Evolutionary conservation across 2,797 vertebrate genomes (phyloP).

Genomic region (Pseudopleuronectes americanus): DNA sequence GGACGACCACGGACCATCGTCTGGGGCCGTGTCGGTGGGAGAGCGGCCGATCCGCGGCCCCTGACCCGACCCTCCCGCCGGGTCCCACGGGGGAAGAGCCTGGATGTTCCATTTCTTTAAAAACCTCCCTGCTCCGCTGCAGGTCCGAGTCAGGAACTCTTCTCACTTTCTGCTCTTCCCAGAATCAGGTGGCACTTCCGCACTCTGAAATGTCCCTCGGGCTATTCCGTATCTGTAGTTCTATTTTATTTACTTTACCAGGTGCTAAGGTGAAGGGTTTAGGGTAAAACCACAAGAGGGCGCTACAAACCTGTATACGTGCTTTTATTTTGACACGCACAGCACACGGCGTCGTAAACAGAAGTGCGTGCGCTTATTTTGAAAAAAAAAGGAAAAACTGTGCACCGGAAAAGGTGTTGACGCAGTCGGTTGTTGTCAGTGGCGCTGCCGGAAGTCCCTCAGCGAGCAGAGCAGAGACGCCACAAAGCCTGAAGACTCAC

Average conservation of each 20-base stretch:
- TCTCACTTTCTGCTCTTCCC: too few species aligned
- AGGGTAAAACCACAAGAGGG: neutral
- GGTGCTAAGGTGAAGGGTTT: too few species aligned
- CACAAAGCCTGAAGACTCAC: constrained; percentile 3
- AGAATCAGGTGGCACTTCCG: constrained; percentile 39
- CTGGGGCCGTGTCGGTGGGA: neutral
- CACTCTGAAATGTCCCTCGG: constrained; percentile 24
- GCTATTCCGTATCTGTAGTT: constrained; percentile 27
- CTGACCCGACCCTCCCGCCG: neutral
- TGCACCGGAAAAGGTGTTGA: constrained; percentile 53
- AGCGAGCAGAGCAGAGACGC: constrained; percentile 8
- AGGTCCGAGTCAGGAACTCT: too few species aligned
- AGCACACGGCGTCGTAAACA: too few species aligned
- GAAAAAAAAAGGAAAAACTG: constrained; percentile 18
- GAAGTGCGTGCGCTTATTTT: constrained; percentile 28
- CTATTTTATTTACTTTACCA: neutral
- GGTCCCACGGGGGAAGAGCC: neutral
- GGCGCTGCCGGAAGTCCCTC: neutral
- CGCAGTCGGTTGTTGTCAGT: constrained; percentile 47
- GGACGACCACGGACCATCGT: constrained; percentile 54
- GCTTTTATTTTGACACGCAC: constrained; percentile 39
- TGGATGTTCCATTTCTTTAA: neutral
- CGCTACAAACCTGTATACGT: fast-evolving
- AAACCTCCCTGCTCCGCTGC: too few species aligned
- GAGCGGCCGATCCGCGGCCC: neutral